Evolutionary conservation across 2,113 vertebrate genomes (phyloP), one percentile per base, ranked within the genome.

Genomic region (Turdus rufiventris): DNA sequence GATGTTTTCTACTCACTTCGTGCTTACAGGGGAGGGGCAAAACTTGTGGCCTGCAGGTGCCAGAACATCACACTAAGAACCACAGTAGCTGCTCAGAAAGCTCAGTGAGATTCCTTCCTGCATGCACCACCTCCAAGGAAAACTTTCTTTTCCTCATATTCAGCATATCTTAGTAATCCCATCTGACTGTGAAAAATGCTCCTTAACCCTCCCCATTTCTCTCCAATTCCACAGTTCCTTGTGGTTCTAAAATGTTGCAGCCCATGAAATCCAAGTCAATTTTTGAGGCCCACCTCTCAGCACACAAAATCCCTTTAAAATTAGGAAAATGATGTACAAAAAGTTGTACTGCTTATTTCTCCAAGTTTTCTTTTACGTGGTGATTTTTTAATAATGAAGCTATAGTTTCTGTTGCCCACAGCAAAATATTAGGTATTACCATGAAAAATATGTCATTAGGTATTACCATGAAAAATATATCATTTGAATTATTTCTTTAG

Each of bases 351-450:
- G 5, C 14, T 63, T 36, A 38, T 74, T 47, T 74, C 19, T 81
- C 45, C 13, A 68, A 45, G 18, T 68, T 7, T 5, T 74, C 14
- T 74, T 74, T 58, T 77, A 40, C 14, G 12, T 51, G 8, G 12
- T 60, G n/a, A 25, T 88, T 94, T 94, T 86, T 75, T 81, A 85
- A n/a, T 76, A 86, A 81, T 61, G 36, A 68, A 84, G 18, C 15
- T 74, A 50, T 1, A 0, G 62, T 72, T 90, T 73, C n/a, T 68
- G 14, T 73, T 94, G 23, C 43, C 15, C 18, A 3, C 36, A 68
- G n/a, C 18, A 57, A 81, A 92, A 45, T 50, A 85, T 25, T 36
- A 66, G 45, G 14, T 81, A 68, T 79, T 76, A 40, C 4, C 0
- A 47, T 77, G 24, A 74, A 92, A 80, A 94, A 33, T 67, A 43